Evolutionary conservation across 2,888 invertebrate genomes (phyloP), one percentile per base, ranked within the genome.

Genomic region (Orgyia antiqua): DNA sequence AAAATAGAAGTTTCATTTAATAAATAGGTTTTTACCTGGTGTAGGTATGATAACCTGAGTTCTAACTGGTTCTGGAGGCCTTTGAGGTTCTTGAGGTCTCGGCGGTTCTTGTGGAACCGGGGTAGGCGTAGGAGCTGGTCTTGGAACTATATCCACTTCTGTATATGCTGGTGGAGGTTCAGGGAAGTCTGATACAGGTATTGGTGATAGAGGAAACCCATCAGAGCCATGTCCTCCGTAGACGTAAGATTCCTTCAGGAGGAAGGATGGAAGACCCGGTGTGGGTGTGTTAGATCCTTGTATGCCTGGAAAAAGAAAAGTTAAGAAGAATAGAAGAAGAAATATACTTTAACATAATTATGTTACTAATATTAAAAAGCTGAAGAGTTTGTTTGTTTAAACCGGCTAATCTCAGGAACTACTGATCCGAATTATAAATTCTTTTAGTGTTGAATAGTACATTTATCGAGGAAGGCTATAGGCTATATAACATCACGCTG

Each of bases 121-220:
- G 7, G 24, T 20, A n/a, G n/a, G n/a, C 3, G 24, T 24, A 1
- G 13, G n/a, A 1, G 19, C 19, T 6, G 9, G 8, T 0, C 9
- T 9, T 12, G 31, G 18, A 0, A 41, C 10, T 1, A 33, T 6
- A 2, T 32, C 18, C 0, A 38, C 32, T 0, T 74, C 78, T 0
- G 69, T 51, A 18, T 83, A 83, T 0, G 82, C 70, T 0, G 83
- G 83, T 0, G 83, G 83, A 0, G 77, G 79, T 11, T 69, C 67
- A 0, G 72, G 74, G 20, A 69, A 74, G 9, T 74, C 64, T 0
- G 62, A 52, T 1, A 64, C 48, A 0, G 73, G 65, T 2, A 71
- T 61, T 0, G 69, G 68, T 0, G 66, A 54, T 0, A 54, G 17
- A 11, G 71, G 65, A 1, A 58, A 62, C 3, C 63, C 64, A 1